These are phyloP conservation scores for Siniperca scherzeri DNA, from an alignment of 2,797 vertebrate genomes.

Conservation along the genomic window DNA sequence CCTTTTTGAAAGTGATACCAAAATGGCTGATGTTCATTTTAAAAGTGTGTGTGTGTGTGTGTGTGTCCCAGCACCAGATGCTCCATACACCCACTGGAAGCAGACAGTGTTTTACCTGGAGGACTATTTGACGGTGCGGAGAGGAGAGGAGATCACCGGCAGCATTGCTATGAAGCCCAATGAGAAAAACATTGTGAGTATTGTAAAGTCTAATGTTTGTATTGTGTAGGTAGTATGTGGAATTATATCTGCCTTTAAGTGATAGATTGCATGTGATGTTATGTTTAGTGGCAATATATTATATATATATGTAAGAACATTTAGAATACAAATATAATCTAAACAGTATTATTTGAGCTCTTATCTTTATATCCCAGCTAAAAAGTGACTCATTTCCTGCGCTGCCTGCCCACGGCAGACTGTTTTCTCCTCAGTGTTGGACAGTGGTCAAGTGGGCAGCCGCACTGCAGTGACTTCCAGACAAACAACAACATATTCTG, in stretches of 20 bases:
- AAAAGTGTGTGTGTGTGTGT: constrained; percentile 36
- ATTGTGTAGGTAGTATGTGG: background rate
- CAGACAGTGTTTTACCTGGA: constrained; percentile 99
- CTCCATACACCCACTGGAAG: constrained; percentile 98
- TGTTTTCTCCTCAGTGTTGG: constrained; percentile 36
- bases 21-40: background rate
- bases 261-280: background rate
- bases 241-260: background rate
- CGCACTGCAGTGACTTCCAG: constrained; percentile 36
- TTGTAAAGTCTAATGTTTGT: background rate
- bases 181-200: constrained; percentile 96
- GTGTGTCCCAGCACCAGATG: constrained; percentile 90
- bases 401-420: constrained; percentile 23
- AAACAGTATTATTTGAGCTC: background rate
- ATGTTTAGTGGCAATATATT: background rate
- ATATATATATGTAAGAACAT: too few species aligned
- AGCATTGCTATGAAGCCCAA: constrained; percentile 97
- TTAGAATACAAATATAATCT: background rate
- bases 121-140: constrained; percentile 95
- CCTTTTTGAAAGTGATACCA: background rate
- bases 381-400: constrained; percentile 32
- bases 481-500: constrained; percentile 60
- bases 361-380: background rate
- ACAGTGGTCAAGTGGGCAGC: constrained; percentile 32
- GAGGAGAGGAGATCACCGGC: constrained; percentile 95